Conservation (phyloP, 2,113 vertebrate genomes). For the Dinomys branickii region DNA sequence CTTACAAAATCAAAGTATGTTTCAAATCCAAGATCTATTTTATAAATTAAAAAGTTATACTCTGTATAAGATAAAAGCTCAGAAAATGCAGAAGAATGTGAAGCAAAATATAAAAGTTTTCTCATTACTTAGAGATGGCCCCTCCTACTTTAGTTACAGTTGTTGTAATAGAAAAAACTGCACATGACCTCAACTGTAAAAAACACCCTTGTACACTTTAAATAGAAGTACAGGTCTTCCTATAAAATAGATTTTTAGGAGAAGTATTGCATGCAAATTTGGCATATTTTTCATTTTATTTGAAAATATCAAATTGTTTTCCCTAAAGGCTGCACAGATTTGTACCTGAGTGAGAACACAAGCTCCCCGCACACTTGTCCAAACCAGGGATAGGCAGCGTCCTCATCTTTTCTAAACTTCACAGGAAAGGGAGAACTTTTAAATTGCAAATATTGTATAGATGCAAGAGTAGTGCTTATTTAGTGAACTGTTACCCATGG, state of each 20-base stretch:
- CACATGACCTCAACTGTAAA: background rate
- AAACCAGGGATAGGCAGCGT: background rate
- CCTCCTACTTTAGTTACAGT: background rate
- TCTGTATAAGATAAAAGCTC: background rate
- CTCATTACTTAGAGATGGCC: background rate
- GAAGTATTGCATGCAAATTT: background rate
- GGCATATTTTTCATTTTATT: background rate
- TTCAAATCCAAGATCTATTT: background rate
- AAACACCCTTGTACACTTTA: background rate
- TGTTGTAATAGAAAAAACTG: background rate
- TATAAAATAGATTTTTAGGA: background rate
- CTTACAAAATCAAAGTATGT: constrained; percentile 1
- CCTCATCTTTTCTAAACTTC: background rate
- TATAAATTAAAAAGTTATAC: background rate
- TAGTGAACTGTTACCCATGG: background rate
- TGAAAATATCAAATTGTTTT: background rate
- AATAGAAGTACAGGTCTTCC: background rate
- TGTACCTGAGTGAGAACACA: background rate
- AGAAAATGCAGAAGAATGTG: background rate
- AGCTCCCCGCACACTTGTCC: background rate
- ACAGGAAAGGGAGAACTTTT: background rate
- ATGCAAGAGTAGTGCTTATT: background rate
- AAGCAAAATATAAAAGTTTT: background rate
- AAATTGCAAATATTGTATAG: background rate
- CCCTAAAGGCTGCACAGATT: background rate